phyloP scores from a whole-genome alignment of 2,888 invertebrate genomes.

The Hemithea aestivaria region DNA sequence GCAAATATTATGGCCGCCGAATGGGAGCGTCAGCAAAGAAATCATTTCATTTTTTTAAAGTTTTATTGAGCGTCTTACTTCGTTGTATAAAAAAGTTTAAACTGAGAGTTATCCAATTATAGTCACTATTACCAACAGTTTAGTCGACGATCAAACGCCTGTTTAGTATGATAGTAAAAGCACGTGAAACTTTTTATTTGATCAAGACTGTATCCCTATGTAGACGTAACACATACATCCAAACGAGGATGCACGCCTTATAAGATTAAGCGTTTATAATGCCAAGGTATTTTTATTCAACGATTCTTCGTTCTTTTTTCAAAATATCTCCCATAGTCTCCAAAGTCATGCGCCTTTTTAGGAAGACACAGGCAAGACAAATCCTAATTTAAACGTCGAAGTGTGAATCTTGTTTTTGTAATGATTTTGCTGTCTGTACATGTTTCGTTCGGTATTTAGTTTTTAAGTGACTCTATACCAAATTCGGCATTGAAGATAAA shows the following conservation, averaged over 20 bases:
- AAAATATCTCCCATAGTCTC: conserved; percentile 6
- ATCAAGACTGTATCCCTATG: conserved; percentile 2
- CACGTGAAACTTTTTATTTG: background rate
- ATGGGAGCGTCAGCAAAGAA: conserved; percentile 46
- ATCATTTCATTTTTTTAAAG: no score
- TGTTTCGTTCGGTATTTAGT: conserved; percentile 49
- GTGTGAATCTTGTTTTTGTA: conserved; percentile 45
- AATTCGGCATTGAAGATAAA: conserved; percentile 52
- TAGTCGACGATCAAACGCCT: no score
- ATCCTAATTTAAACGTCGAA: conserved; percentile 52
- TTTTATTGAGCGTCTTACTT: no score
- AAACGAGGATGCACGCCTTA: conserved; percentile 12
- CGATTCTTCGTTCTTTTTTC: conserved; percentile 4
- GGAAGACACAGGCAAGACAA: conserved; percentile 37
- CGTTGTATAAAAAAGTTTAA: no score
- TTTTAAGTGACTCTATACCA: conserved; percentile 51
- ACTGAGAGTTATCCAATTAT: no score
- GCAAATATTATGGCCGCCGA: conserved; percentile 60
- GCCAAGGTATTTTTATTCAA: conserved; percentile 26
- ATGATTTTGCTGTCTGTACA: conserved; percentile 55
- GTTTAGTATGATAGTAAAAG: no score
- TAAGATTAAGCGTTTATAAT: conserved; percentile 28
- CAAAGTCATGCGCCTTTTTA: conserved; percentile 30
- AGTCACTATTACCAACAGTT: no score
- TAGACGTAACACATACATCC: conserved; percentile 4